Percentiles rank a stretch among this genome's conserved stretches.
These are phyloP conservation scores for Imbricaverruca yamaguchii DNA, from an alignment of 2,888 invertebrate species.

Conservation along the genomic window DNA sequence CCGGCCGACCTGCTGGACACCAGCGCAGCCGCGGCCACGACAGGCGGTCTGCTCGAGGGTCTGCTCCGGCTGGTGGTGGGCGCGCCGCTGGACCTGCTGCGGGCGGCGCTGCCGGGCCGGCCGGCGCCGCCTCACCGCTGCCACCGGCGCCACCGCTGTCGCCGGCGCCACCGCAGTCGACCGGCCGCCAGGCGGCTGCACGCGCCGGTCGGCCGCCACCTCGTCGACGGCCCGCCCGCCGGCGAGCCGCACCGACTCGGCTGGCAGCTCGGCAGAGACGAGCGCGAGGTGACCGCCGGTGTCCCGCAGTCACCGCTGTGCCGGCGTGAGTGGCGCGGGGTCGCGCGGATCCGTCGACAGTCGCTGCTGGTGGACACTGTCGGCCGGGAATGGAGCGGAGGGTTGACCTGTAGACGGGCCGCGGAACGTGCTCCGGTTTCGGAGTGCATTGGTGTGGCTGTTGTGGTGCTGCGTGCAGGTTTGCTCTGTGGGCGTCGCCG, in stretches of 20 bases:
- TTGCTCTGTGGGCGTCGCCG: no score
- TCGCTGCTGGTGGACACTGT: no score
- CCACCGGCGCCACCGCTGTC: neutral
- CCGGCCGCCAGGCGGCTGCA: neutral
- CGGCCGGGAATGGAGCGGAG: no score
- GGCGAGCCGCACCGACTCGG: neutral
- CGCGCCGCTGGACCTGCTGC: constrained; percentile 7
- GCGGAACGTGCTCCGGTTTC: no score
- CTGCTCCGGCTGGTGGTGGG: constrained; percentile 11
- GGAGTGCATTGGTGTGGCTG: no score
- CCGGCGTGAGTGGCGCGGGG: no score
- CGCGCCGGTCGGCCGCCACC: neutral
- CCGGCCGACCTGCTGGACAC: neutral
- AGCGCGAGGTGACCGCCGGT: no score
- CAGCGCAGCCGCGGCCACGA: neutral
- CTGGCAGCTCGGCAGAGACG: no score
- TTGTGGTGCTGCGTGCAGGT: no score
- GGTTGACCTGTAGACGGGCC: no score
- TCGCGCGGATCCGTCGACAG: no score
- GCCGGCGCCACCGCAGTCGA: neutral
- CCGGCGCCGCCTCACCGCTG: neutral
- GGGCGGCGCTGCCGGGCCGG: neutral
- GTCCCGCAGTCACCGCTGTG: no score
- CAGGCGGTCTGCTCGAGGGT: neutral
- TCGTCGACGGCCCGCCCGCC: neutral